Evolutionary conservation across 2,113 vertebrate species (phyloP).

Genomic region (Mesoclemmys tuberculata): DNA sequence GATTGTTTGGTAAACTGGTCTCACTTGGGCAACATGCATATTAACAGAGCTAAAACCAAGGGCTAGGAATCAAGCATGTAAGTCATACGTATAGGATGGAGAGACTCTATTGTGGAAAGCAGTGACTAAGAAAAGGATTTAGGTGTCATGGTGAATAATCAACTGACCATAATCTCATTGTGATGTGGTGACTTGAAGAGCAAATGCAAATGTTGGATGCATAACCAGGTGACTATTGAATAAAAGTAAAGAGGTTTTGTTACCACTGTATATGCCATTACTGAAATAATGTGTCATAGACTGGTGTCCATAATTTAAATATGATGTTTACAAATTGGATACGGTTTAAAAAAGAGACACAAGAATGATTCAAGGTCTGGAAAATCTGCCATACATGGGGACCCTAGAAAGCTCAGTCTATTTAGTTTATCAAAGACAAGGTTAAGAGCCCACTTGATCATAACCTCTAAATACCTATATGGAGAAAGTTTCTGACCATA

Average conservation of each 20-base stretch:
- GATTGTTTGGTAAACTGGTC: background rate
- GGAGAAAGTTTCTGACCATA: background rate
- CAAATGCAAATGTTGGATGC: background rate
- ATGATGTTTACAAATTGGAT: background rate
- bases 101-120: background rate
- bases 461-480: background rate
- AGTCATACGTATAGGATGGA: background rate
- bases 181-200: background rate
- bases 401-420: background rate
- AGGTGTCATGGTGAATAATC: background rate
- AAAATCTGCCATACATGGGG: background rate
- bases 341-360: background rate
- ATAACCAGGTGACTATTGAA: background rate
- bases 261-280: background rate
- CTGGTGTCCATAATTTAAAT: background rate
- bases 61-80: background rate
- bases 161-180: background rate
- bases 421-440: background rate
- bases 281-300: background rate
- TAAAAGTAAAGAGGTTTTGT: background rate
- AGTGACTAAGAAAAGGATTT: constrained; percentile 18
- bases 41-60: background rate
- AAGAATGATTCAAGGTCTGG: background rate
- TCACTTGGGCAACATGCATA: background rate
- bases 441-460: background rate